phyloP scores from a whole-genome alignment of 2,888 invertebrate species.

The Trypoxylon attenuatum region DNA sequence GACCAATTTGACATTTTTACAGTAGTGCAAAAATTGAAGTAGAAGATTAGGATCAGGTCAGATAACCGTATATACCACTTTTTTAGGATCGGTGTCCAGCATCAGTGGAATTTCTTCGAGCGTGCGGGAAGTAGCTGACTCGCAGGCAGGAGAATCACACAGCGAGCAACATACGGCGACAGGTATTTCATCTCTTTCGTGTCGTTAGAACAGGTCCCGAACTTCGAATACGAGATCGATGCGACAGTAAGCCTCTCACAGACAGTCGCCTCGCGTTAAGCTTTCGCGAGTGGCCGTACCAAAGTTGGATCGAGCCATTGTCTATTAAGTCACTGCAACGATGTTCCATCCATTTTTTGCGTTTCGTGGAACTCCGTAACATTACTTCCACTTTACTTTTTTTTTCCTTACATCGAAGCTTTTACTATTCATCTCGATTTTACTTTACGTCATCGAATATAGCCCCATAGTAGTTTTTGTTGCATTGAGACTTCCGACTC shows the following conservation, averaged over 20 bases:
- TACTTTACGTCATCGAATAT: too few relatives aligned
- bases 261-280: too few relatives aligned
- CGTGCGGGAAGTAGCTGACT: constrained; percentile 63
- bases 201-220: constrained; percentile 23
- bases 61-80: not conserved
- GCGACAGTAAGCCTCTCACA: constrained; percentile 57
- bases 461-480: too few relatives aligned
- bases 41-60: not conserved
- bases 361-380: constrained; percentile 17
- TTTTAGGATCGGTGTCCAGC: constrained; percentile 69
- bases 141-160: constrained; percentile 55
- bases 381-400: constrained; percentile 36
- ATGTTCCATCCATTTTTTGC: constrained; percentile 2
- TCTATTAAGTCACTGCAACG: constrained; percentile 67
- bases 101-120: constrained; percentile 68
- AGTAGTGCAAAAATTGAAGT: not conserved
- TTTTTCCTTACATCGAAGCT: constrained; percentile 44
- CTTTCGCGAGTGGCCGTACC: constrained; percentile 53
- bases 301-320: constrained; percentile 73
- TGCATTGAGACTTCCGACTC: too few relatives aligned
- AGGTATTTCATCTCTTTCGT: constrained; percentile 62
- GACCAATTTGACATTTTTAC: not conserved
- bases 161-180: constrained; percentile 59
- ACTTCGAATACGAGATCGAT: constrained; percentile 34
- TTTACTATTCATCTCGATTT: too few relatives aligned